Evolutionary conservation across 2,113 vertebrate genomes (phyloP).

Genomic region (Eretmodus cyanostictus): DNA sequence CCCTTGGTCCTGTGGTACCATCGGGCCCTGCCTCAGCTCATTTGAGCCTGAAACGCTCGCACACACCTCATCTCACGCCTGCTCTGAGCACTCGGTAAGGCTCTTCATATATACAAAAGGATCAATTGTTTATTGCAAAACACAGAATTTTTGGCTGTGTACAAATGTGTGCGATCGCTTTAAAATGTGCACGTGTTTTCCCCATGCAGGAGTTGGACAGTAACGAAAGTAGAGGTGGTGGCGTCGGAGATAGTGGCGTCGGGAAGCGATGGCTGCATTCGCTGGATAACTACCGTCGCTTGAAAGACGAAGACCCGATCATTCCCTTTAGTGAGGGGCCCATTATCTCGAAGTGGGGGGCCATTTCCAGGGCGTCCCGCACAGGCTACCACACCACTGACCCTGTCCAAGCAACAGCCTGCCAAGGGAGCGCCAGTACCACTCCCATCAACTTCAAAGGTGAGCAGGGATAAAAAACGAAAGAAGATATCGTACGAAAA

Average conservation of each 20-base stretch:
- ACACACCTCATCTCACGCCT: slow-evolving; percentile 74
- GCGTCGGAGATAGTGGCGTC: slow-evolving; percentile 63
- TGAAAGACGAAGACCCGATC: slow-evolving; percentile 94
- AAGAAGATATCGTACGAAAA: background rate
- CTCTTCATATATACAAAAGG: background rate
- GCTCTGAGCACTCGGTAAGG: slow-evolving; percentile 84
- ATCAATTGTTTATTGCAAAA: background rate
- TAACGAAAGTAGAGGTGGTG: background rate
- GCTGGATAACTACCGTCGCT: slow-evolving; percentile 82
- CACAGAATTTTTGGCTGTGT: background rate
- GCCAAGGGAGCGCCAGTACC: slow-evolving; percentile 84
- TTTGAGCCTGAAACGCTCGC: slow-evolving; percentile 83
- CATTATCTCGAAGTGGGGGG: slow-evolving; percentile 98
- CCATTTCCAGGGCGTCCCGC: slow-evolving; percentile 90
- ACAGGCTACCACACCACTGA: slow-evolving; percentile 91
- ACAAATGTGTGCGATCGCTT: background rate
- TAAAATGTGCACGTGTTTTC: background rate
- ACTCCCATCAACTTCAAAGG: slow-evolving; percentile 92
- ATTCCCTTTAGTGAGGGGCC: slow-evolving; percentile 95
- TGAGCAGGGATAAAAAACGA: slow-evolving; percentile 20
- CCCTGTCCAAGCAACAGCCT: slow-evolving; percentile 91
- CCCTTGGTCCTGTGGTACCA: slow-evolving; percentile 91
- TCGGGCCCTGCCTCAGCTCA: slow-evolving; percentile 84
- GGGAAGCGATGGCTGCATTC: slow-evolving; percentile 83
- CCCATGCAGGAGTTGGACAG: slow-evolving; percentile 76